A percentile compares a stretch with the other conserved stretches of the same genome.
These are phyloP conservation scores for Grallaria varia DNA, from an alignment of 2,113 vertebrate species.

Conservation along the genomic window DNA sequence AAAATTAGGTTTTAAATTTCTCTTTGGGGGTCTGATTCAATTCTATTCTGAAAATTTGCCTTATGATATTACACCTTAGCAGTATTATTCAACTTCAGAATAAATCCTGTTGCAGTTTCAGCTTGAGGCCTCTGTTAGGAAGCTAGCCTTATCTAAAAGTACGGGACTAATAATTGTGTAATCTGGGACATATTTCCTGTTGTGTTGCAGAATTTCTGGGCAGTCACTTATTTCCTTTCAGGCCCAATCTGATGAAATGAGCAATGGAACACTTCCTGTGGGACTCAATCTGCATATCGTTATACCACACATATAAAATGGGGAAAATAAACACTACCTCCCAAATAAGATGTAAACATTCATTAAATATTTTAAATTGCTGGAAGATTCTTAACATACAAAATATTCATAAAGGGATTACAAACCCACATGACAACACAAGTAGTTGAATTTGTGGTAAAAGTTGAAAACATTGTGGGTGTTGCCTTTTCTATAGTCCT, in stretches of 20 bases:
- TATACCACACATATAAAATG: neutral
- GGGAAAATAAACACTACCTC: neutral
- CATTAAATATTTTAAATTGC: constrained; percentile 1
- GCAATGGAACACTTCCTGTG: neutral
- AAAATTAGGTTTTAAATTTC: neutral
- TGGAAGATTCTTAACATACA: neutral
- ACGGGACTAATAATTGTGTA: neutral
- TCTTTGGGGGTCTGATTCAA: neutral
- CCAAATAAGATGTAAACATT: neutral
- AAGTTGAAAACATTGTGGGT: neutral
- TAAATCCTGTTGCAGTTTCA: neutral
- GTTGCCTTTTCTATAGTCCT: neutral
- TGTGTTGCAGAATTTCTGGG: neutral
- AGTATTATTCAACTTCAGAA: neutral
- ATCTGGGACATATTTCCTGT: constrained; percentile 9
- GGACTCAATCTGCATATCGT: neutral
- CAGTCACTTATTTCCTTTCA: neutral
- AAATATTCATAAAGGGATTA: neutral
- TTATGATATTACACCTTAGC: neutral
- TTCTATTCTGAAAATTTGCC: neutral
- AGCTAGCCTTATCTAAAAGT: neutral
- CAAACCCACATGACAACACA: neutral
- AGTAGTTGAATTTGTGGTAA: neutral
- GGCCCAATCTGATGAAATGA: neutral
- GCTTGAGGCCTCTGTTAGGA: neutral